These are phyloP conservation scores for Drosophila varians DNA, from an alignment of 1,140 invertebrate genomes.

Conservation along the genomic window DNA sequence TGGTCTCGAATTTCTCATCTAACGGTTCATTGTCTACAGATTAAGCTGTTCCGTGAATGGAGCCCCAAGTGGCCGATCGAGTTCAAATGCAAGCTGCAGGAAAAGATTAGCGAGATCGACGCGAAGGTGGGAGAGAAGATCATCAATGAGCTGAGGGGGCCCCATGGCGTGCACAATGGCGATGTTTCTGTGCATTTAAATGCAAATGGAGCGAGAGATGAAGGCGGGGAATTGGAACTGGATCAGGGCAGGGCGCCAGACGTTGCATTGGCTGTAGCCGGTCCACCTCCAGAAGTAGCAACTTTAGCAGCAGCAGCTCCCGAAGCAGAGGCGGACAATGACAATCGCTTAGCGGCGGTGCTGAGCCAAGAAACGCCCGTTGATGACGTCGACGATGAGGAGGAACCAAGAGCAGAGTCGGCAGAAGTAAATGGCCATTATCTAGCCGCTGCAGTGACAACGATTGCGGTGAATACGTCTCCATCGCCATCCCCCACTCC, in stretches of 20 bases:
- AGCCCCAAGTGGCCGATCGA: slow-evolving; percentile 91
- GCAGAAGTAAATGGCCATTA: slow-evolving; percentile 58
- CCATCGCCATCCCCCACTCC: slow-evolving; percentile 22
- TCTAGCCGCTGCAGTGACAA: slow-evolving; percentile 67
- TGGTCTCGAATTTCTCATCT: neutral
- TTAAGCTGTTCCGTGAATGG: slow-evolving; percentile 95
- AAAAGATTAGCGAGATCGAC: slow-evolving; percentile 89
- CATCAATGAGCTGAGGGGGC: slow-evolving; percentile 63
- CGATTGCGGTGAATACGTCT: slow-evolving; percentile 67
- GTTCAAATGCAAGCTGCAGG: slow-evolving; percentile 89
- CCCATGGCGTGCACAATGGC: slow-evolving; percentile 68
- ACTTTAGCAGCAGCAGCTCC: slow-evolving; percentile 23
- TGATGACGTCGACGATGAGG: slow-evolving; percentile 60
- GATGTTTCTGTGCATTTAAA: slow-evolving; percentile 67
- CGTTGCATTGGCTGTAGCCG: slow-evolving; percentile 5
- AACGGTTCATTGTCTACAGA: slow-evolving; percentile 83
- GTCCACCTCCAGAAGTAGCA: slow-evolving; percentile 7
- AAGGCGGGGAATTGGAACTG: slow-evolving; percentile 41
- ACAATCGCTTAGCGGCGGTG: slow-evolving; percentile 70
- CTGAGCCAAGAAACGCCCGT: slow-evolving; percentile 77
- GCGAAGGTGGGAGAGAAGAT: slow-evolving; percentile 89
- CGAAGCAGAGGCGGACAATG: slow-evolving; percentile 46
- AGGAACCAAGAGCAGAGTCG: slow-evolving; percentile 14
- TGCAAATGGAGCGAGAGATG: slow-evolving; percentile 66
- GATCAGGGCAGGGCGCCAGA: slow-evolving; percentile 30